Evolutionary conservation across 2,797 vertebrate species (phyloP), one percentile per base, ranked within the genome.

Genomic region (Sternarchorhynchus goeldii): DNA sequence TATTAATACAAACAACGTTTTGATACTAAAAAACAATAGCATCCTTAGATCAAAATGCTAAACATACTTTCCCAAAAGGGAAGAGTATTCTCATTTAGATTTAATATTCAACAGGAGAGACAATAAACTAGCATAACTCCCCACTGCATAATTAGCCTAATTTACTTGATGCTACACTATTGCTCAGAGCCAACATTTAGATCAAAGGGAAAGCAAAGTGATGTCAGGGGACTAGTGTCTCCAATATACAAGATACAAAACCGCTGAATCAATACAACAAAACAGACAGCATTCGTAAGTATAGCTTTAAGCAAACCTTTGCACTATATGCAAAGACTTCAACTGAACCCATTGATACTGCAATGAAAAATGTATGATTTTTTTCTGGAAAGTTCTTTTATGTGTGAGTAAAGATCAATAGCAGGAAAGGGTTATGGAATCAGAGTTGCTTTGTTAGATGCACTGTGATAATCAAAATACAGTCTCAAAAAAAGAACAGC

Each of bases 311-410:
- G 92, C 92, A 88, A 92, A 92, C 89, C 90, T 89, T 85, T 87
- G 89, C 90, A 88, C 88, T 90, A 90, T 93, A 91, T 90, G 90
- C 90, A 93, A 92, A 89, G 88, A 85, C 91, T 91, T 91, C 90
- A 90, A 82, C 78, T 83, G 77, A 82, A 81, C 79, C 83, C 70
- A 92, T 88, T 92, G 91, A 92, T 92, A 92, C 85, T 86, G 86
- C 86, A 84, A 93, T 93, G 88, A 93, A 93, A 94, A 93, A 93
- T 93, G 91, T 92, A 93, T 93, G 91, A 91, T 91, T 91, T 93
- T 41, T 50, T 50, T 39, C 87, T 88, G 86, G 88, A 84, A 83
- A 82, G 82, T 78, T 88, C 90, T 92, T 94, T 93, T 91, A 93
- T 93, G 91, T 91, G 84, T 78, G 68, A 91, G 87, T 88, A 87